A percentile compares a stretch with the other conserved stretches of the same genome.
Conservation (phyloP, 2,797 vertebrate genomes). For the Alca torda region DNA sequence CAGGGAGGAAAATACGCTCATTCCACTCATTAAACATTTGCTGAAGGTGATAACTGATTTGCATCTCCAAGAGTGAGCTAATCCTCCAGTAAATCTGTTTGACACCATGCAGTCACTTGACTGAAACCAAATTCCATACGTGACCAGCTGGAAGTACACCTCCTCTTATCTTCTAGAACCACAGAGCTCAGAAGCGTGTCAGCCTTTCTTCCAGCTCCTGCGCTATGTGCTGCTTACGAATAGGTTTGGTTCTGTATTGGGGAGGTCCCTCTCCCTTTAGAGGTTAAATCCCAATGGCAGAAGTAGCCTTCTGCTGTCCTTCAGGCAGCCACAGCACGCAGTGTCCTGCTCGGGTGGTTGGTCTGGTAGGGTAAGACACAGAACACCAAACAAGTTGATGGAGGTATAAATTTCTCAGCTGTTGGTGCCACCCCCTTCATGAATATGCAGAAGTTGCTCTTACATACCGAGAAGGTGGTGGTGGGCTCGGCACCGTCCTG, state of each 20-base stretch:
- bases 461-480: not conserved
- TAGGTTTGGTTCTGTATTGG: not conserved
- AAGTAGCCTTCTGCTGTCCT: not conserved
- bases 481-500: not conserved
- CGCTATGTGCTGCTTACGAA: not conserved
- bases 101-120: not conserved
- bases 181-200: not conserved
- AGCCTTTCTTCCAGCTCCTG: not conserved
- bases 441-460: not conserved
- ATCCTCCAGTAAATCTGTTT: not conserved
- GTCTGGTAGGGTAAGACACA: not conserved
- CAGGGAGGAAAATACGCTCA: not conserved
- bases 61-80: constrained; percentile 3
- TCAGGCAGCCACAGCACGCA: not conserved
- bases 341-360: not conserved
- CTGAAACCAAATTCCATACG: not conserved
- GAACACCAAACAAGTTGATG: not conserved
- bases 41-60: not conserved
- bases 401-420: not conserved
- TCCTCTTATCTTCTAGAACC: not conserved
- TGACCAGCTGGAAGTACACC: not conserved
- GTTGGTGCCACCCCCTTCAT: not conserved
- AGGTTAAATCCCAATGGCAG: not conserved
- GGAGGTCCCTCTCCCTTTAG: not conserved
- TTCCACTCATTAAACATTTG: not conserved